Evolutionary conservation across 2,888 invertebrate species (phyloP).

Genomic region (Taenaris catops): DNA sequence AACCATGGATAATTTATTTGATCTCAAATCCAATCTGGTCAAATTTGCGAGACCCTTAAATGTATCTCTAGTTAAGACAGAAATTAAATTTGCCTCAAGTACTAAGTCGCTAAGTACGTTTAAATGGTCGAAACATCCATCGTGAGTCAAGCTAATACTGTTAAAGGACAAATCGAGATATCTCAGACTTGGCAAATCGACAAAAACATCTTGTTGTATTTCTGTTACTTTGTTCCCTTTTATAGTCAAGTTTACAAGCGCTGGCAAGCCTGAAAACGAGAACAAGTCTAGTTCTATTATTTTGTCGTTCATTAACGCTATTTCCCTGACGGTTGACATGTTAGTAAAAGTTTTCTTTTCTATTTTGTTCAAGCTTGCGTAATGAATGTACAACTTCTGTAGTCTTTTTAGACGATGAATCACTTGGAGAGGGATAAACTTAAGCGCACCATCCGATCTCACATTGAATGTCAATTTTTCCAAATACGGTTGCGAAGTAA

Average conservation of each 20-base stretch:
- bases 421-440: conserved; percentile 85
- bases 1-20: conserved; percentile 88
- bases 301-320: conserved; percentile 85
- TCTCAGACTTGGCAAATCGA: conserved; percentile 85
- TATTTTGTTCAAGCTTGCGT: conserved; percentile 85
- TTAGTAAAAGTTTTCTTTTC: conserved; percentile 88
- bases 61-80: conserved; percentile 86
- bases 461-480: conserved; percentile 85
- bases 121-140: conserved; percentile 89
- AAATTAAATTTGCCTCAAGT: conserved; percentile 87
- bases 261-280: conserved; percentile 86
- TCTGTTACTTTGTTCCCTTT: conserved; percentile 89
- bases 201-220: conserved; percentile 87
- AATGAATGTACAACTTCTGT: conserved; percentile 84
- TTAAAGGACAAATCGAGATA: conserved; percentile 92
- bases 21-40: conserved; percentile 85
- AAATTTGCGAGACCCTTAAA: conserved; percentile 88
- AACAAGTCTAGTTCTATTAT: conserved; percentile 85
- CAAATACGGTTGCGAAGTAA: conserved; percentile 84
- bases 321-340: conserved; percentile 83
- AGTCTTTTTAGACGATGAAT: conserved; percentile 83
- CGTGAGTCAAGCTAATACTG: conserved; percentile 90
- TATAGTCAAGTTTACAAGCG: conserved; percentile 85
- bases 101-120: conserved; percentile 88
- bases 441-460: conserved; percentile 83